Evolutionary conservation across 1,140 invertebrate genomes (phyloP).

Genomic region (Tetramorium alpestre): DNA sequence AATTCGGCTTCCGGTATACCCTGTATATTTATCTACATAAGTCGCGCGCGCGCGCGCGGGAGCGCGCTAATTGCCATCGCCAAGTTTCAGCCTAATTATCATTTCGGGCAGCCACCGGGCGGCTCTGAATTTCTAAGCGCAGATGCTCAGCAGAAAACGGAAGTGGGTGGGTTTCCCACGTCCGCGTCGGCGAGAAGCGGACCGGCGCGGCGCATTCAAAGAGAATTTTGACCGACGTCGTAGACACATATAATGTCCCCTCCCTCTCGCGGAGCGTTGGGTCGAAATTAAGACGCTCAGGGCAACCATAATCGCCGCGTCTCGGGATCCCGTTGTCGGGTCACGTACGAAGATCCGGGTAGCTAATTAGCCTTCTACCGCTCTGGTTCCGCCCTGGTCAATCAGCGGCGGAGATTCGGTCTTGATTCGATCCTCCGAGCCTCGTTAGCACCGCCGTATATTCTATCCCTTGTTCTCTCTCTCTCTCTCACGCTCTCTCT

Average conservation of each 20-base stretch:
- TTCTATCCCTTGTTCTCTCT: constrained; percentile 25
- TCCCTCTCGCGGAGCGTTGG: not conserved
- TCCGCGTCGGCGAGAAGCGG: not conserved
- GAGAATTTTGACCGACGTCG: constrained; percentile 70
- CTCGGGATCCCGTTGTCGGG: constrained; percentile 74
- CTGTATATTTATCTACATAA: constrained; percentile 34
- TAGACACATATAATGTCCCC: constrained; percentile 47
- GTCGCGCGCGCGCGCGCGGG: not conserved
- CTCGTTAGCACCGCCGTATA: constrained; percentile 73
- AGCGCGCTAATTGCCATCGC: constrained; percentile 61
- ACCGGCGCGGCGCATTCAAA: constrained; percentile 55
- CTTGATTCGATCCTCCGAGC: constrained; percentile 76
- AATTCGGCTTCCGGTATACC: not conserved
- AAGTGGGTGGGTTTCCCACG: not conserved
- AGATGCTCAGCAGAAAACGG: constrained; percentile 43
- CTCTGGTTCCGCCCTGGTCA: constrained; percentile 73
- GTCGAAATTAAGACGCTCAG: constrained; percentile 73
- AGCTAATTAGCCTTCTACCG: constrained; percentile 74
- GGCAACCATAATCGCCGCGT: constrained; percentile 74
- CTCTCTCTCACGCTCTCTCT: not conserved
- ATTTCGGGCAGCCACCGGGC: constrained; percentile 64
- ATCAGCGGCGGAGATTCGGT: constrained; percentile 76
- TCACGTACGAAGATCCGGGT: constrained; percentile 73
- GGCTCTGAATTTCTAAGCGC: constrained; percentile 60
- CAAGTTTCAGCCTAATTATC: constrained; percentile 70